Conservation (phyloP, 1,140 invertebrate species). For the Apocrypta bakeri region DNA sequence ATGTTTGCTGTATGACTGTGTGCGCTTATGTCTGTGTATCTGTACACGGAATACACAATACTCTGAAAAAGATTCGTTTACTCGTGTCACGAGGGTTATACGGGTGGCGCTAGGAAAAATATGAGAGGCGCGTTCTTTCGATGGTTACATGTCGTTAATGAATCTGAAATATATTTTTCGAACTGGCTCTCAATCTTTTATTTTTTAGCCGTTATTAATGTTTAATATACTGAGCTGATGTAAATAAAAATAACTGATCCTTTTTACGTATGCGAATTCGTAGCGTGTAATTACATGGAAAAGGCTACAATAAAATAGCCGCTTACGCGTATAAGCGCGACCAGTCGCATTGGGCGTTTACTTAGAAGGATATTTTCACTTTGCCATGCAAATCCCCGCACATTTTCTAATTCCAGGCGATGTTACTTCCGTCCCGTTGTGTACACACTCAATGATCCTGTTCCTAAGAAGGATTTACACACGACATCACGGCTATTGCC, state of each 20-base stretch:
- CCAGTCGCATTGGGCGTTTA: too few relatives aligned
- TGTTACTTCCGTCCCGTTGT: not conserved
- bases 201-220: too few relatives aligned
- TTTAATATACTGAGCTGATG: too few relatives aligned
- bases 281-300: not conserved
- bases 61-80: too few relatives aligned
- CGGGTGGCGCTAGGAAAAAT: too few relatives aligned
- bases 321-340: too few relatives aligned
- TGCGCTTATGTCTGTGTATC: not conserved
- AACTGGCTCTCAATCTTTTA: too few relatives aligned
- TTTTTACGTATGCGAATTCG: not conserved
- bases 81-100: too few relatives aligned
- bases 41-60: not conserved
- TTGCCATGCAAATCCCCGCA: conserved; percentile 2
- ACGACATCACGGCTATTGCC: not conserved
- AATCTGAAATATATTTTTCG: too few relatives aligned
- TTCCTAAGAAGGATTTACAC: conserved; percentile 45
- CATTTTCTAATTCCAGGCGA: conserved; percentile 19
- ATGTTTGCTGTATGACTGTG: not conserved
- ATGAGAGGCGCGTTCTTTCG: too few relatives aligned
- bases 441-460: not conserved
- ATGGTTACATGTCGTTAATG: too few relatives aligned
- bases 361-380: conserved; percentile 4
- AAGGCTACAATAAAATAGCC: not conserved
- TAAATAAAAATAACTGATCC: not conserved